A percentile compares a stretch with the other conserved stretches of the same genome.
Conservation (phyloP, 2,113 vertebrate genomes). For the Myotis yumanensis region DNA sequence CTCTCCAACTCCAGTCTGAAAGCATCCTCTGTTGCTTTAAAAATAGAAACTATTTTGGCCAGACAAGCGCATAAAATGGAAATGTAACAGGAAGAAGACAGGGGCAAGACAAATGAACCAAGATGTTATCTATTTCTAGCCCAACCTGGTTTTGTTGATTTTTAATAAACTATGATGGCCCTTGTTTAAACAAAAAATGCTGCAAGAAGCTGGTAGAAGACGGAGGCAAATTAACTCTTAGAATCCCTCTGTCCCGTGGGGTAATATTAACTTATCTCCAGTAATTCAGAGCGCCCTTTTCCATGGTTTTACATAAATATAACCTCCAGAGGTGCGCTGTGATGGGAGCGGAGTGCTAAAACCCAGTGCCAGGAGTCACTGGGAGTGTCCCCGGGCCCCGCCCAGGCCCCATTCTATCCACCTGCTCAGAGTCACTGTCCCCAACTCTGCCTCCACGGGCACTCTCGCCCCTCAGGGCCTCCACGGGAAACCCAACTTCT, state of each 20-base stretch:
- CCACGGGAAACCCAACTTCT: fast-evolving
- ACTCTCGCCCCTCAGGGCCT: not conserved
- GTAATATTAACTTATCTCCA: not conserved
- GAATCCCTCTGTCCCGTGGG: not conserved
- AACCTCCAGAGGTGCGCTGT: not conserved
- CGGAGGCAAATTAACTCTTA: not conserved
- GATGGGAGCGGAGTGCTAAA: not conserved
- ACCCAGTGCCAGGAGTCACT: not conserved
- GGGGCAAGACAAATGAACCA: conserved; percentile 35
- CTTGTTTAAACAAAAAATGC: conserved; percentile 38
- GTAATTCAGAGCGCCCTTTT: not conserved
- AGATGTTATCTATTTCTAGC: not conserved
- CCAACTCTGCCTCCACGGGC: not conserved
- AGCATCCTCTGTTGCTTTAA: conserved; percentile 33
- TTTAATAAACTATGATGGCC: conserved; percentile 48
- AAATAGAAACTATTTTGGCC: conserved; percentile 61
- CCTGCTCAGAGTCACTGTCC: not conserved
- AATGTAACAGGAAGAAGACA: conserved; percentile 40
- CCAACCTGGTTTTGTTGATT: conserved; percentile 44
- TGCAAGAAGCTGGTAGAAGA: not conserved
- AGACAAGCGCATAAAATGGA: not conserved
- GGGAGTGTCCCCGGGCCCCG: not conserved
- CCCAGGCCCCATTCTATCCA: not conserved
- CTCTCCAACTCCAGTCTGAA: not conserved
- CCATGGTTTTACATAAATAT: not conserved